Evolutionary conservation across 2,797 vertebrate genomes (phyloP).

Genomic region (Chaunax sp.): DNA sequence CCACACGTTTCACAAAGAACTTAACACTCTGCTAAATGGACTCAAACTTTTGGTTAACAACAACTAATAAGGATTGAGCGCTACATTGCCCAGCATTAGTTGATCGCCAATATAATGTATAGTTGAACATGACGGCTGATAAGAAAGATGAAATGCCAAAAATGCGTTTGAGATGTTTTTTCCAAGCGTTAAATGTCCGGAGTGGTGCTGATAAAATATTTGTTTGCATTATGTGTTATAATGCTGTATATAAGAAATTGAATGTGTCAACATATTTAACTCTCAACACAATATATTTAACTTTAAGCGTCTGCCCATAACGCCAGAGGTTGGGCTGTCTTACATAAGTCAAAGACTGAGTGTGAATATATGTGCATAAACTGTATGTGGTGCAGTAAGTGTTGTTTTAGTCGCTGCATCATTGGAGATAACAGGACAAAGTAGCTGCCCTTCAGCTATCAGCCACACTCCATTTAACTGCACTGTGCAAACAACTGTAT

Average conservation of each 20-base stretch:
- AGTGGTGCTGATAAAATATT: no score
- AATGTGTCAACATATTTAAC: no score
- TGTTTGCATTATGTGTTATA: no score
- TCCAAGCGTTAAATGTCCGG: no score
- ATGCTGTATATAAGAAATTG: no score
- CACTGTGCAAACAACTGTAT: not conserved
- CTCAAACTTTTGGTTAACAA: not conserved
- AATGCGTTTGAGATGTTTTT: no score
- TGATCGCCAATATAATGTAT: not conserved
- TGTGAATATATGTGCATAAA: not conserved
- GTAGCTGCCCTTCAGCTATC: constrained; percentile 47
- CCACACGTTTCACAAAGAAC: constrained; percentile 7
- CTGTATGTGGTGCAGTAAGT: constrained; percentile 2
- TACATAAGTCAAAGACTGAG: no score
- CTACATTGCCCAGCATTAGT: not conserved
- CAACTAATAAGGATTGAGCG: not conserved
- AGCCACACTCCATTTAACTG: constrained; percentile 30
- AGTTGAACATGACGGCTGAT: not conserved
- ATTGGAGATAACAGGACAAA: constrained; percentile 23
- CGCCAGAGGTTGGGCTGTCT: no score
- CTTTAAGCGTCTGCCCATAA: no score
- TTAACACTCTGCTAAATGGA: not conserved
- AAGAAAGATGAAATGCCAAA: not conserved
- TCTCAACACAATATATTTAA: no score
- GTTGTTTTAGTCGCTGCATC: constrained; percentile 13